These are phyloP conservation scores for Alosa alosa DNA, from an alignment of 2,113 vertebrate genomes.

Conservation along the genomic window DNA sequence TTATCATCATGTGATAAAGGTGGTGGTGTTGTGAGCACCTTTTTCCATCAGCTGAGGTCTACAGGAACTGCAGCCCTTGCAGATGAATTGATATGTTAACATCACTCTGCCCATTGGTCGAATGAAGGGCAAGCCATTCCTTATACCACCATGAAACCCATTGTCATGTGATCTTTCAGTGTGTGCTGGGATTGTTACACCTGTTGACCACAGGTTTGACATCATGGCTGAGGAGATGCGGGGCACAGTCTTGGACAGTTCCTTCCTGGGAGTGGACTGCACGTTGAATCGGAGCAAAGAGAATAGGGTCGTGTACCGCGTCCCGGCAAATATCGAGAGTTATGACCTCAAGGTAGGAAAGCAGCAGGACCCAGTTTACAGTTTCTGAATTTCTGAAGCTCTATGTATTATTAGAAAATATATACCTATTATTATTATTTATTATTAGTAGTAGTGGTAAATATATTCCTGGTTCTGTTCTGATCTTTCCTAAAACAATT, in stretches of 20 bases:
- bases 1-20: background rate
- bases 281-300: conserved; percentile 63
- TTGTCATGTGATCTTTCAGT: background rate
- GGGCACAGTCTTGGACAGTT: conserved; percentile 81
- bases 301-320: conserved; percentile 70
- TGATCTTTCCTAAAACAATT: too few species aligned
- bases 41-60: background rate
- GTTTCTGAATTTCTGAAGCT: too few species aligned
- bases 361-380: background rate
- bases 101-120: background rate
- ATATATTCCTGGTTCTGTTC: too few species aligned
- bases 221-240: conserved; percentile 74
- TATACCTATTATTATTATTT: too few species aligned
- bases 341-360: conserved; percentile 79
- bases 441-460: too few species aligned
- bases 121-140: background rate
- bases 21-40: background rate
- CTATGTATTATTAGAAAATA: too few species aligned
- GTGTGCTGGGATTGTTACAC: background rate
- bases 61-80: background rate
- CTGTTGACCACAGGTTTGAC: conserved; percentile 74
- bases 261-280: conserved; percentile 81
- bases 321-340: conserved; percentile 80
- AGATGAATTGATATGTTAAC: background rate
- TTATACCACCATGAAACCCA: background rate